Conservation (phyloP, 2,797 vertebrate genomes). For the Pelochelys cantorii region DNA sequence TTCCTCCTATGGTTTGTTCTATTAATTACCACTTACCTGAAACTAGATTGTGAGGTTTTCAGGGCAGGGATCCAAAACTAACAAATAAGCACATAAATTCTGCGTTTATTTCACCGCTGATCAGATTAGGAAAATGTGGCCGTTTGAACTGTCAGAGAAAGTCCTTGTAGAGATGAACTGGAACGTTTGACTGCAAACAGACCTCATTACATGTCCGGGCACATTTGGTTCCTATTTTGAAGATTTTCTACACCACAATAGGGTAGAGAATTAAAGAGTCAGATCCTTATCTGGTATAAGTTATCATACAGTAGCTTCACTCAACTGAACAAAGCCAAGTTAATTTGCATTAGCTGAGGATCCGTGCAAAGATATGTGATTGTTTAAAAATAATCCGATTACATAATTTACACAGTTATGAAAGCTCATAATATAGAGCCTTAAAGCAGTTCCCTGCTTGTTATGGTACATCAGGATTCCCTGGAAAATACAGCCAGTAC, state of each 20-base stretch:
- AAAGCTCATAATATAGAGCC: neutral
- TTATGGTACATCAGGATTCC: neutral
- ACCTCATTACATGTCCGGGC: neutral
- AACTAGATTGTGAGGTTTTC: rapidly evolving
- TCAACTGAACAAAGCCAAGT: neutral
- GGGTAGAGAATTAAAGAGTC: neutral
- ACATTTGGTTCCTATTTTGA: rapidly evolving
- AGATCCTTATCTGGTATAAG: neutral
- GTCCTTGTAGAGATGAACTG: neutral
- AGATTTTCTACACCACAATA: rapidly evolving
- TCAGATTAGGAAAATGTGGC: neutral
- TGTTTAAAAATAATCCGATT: neutral
- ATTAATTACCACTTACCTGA: neutral
- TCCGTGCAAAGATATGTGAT: neutral
- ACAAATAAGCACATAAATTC: neutral
- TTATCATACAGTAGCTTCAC: rapidly evolving
- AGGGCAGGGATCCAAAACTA: rapidly evolving
- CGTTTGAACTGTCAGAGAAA: neutral
- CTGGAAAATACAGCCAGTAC: no score
- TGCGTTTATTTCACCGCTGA: neutral
- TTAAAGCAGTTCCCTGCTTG: neutral
- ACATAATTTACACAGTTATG: neutral
- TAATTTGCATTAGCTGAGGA: neutral
- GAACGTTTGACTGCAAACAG: neutral
- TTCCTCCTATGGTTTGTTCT: neutral